Percentiles rank a stretch among this genome's conserved stretches.
Evolutionary conservation across 2,797 vertebrate species (phyloP).

Genomic region (Lepilemur ruficaudatus): DNA sequence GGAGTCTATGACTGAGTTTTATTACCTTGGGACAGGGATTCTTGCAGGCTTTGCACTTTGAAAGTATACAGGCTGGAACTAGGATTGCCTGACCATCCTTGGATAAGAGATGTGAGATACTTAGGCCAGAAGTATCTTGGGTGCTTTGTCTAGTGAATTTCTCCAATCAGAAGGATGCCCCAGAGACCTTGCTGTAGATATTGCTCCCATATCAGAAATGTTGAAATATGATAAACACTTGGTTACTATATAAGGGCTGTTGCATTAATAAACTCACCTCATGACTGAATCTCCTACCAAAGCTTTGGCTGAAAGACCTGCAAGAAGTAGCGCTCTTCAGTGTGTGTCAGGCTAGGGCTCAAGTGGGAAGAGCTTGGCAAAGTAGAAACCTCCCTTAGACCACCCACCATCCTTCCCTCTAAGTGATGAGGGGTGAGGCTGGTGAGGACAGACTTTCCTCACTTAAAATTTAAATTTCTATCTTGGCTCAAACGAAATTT

Average conservation of each 20-base stretch:
- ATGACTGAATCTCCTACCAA: neutral
- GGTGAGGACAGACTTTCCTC: neutral
- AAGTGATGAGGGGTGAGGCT: neutral
- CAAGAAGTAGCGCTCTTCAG: neutral
- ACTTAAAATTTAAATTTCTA: conserved; percentile 12
- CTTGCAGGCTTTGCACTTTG: neutral
- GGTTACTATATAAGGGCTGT: neutral
- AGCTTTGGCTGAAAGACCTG: neutral
- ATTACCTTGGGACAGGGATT: neutral
- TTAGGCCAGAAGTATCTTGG: neutral
- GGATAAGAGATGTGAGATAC: neutral
- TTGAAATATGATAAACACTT: neutral
- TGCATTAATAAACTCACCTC: neutral
- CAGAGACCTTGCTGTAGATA: neutral
- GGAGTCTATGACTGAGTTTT: neutral
- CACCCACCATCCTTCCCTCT: neutral
- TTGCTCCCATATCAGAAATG: neutral
- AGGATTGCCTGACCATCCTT: neutral
- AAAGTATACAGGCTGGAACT: neutral
- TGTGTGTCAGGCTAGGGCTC: neutral
- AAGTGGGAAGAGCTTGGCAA: neutral
- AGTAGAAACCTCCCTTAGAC: neutral
- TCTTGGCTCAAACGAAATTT: neutral
- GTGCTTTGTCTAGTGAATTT: neutral
- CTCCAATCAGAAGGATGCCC: neutral